These are phyloP conservation scores for Ganaspis brasiliensis DNA, from an alignment of 2,888 invertebrate genomes.

Conservation along the genomic window DNA sequence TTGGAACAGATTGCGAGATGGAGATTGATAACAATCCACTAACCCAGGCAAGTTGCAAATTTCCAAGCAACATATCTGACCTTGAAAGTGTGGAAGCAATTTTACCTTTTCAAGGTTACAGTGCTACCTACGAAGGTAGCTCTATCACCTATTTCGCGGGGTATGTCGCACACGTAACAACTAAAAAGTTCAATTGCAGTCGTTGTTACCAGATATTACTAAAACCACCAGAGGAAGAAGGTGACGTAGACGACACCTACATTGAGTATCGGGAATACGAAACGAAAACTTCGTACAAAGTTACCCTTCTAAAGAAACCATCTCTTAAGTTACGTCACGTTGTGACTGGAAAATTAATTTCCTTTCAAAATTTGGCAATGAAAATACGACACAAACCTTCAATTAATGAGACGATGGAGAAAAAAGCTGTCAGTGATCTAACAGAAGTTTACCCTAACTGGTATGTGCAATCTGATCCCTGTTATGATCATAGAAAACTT, in stretches of 20 bases:
- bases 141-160: conserved; percentile 2
- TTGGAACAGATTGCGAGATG: background rate
- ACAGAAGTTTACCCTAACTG: background rate
- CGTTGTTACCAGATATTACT: background rate
- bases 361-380: too few relatives aligned
- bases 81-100: background rate
- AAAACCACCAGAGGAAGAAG: background rate
- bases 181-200: background rate
- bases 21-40: background rate
- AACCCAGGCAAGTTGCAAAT: background rate
- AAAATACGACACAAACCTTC: background rate
- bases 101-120: conserved; percentile 7
- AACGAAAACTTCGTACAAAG: background rate
- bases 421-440: background rate
- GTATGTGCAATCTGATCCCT: background rate
- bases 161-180: background rate
- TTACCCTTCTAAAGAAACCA: conserved; percentile 4
- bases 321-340: background rate
- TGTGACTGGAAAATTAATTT: background rate
- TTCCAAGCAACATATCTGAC: background rate
- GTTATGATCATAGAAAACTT: background rate
- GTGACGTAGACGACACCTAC: background rate
- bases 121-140: background rate
- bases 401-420: background rate
- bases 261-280: background rate